Percentiles rank a stretch among this genome's conserved stretches.
Evolutionary conservation across 2,113 vertebrate genomes (phyloP).

Genomic region (Lepus timidus): DNA sequence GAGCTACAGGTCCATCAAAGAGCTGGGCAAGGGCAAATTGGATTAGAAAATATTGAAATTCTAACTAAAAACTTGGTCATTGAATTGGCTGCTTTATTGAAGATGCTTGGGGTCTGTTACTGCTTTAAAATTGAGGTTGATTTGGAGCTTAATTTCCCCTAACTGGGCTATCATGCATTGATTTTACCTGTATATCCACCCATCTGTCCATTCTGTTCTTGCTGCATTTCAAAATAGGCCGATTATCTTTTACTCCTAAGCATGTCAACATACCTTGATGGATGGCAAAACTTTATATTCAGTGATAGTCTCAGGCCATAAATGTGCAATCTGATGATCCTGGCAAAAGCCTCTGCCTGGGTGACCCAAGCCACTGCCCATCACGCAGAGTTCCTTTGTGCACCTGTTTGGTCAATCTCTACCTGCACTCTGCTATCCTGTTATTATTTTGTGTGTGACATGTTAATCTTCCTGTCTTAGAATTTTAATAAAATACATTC

Average conservation of each 20-base stretch:
- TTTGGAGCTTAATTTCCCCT: background rate
- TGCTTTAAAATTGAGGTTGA: background rate
- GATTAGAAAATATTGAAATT: background rate
- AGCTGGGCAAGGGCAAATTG: background rate
- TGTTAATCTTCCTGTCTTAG: background rate
- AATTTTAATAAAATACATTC: background rate
- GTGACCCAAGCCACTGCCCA: background rate
- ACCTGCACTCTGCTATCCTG: background rate
- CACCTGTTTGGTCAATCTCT: background rate
- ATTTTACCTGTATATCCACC: background rate
- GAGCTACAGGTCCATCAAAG: background rate
- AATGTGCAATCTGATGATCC: background rate
- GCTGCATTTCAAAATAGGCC: constrained; percentile 7
- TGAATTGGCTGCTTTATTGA: background rate
- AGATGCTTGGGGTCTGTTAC: background rate
- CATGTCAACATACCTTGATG: background rate
- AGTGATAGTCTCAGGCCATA: background rate
- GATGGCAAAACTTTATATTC: background rate
- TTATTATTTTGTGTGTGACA: background rate
- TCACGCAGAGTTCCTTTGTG: background rate
- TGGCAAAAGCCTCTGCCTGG: background rate
- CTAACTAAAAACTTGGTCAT: background rate
- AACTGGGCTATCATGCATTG: background rate
- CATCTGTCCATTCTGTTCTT: background rate
- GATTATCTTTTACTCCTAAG: background rate